Evolutionary conservation across 2,888 invertebrate genomes (phyloP), one percentile per base, ranked within the genome.

Genomic region (Plutella xylostella): DNA sequence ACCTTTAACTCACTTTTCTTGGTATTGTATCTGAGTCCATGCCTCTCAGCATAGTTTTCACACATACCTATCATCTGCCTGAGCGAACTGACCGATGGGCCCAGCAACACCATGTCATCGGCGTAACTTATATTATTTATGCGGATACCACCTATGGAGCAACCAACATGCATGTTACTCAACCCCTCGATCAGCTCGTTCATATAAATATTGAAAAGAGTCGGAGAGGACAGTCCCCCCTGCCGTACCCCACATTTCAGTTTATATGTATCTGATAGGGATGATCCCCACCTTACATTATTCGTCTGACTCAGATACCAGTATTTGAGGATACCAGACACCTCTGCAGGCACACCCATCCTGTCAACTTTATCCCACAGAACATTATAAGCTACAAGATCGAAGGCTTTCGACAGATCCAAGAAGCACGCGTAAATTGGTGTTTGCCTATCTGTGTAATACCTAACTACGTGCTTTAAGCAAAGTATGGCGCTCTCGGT

Each of bases 271-370:
- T 45, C 41, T 2, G 41, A 35, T 17, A 42, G 6, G 2, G 31
- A n/a, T 4, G 38, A 45, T 0, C 44, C 50, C 54, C 54, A 55
- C 25, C 44, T 40, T 1, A 54, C 52, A 12, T 7, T 4, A 34
- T 56, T 56, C 1, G 14, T 19, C 30, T 55, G 54, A 11, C 49
- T 28, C 5, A 17, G 9, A 25, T 55, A 55, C 55, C 54, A 57
- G 28, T 44, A 51, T 19, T 42, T 47, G 15, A 57, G 43, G 1
- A 49, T 5, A 4, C 7, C 4, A 12, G 43, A 28, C 2, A 49
- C 7, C 9, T 47, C 47, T 2, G 4, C 0, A 2, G 55, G 40
- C 12, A 52, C 1, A 11, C n/a, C 20, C 4, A 21, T 38, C 6
- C 30, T 37, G 12, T 11, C 45, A 18, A 54, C 12, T 14, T 52